These are phyloP conservation scores for Ametastegia equiseti DNA, from an alignment of 2,888 invertebrate genomes.

Conservation along the genomic window DNA sequence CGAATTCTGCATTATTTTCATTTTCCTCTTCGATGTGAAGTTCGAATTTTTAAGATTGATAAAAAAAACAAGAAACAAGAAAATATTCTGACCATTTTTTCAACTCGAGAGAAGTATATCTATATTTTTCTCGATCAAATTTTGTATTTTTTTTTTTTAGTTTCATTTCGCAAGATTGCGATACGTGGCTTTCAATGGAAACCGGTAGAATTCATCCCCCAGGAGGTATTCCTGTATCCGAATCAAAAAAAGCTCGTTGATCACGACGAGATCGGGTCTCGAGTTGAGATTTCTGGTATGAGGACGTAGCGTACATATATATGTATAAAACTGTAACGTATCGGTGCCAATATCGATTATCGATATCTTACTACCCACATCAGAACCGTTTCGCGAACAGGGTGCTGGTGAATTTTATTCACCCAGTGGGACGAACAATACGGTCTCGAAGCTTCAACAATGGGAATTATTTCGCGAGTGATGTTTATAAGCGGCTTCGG, in stretches of 20 bases:
- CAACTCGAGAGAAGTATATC: too few relatives aligned
- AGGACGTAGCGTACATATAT: background rate
- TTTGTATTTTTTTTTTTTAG: too few relatives aligned
- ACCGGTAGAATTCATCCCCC: background rate
- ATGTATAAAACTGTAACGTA: background rate
- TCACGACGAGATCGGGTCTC: constrained; percentile 9
- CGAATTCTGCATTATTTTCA: too few relatives aligned
- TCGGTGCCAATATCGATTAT: constrained; percentile 9
- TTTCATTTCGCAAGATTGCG: too few relatives aligned
- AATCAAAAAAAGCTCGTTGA: background rate
- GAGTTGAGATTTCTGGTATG: background rate
- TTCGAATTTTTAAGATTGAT: too few relatives aligned
- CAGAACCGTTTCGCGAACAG: background rate
- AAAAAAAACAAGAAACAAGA: too few relatives aligned
- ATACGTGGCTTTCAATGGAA: background rate
- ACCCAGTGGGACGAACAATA: background rate
- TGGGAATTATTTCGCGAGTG: background rate
- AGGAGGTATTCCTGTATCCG: background rate
- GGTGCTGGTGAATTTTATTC: background rate
- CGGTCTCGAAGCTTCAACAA: background rate
- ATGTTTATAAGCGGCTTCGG: background rate
- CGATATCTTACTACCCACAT: background rate
- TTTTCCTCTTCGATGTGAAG: too few relatives aligned
- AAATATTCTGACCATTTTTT: too few relatives aligned
- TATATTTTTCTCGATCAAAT: too few relatives aligned